Evolutionary conservation across 2,113 vertebrate genomes (phyloP).

Genomic region (Hippocampus abdominalis): DNA sequence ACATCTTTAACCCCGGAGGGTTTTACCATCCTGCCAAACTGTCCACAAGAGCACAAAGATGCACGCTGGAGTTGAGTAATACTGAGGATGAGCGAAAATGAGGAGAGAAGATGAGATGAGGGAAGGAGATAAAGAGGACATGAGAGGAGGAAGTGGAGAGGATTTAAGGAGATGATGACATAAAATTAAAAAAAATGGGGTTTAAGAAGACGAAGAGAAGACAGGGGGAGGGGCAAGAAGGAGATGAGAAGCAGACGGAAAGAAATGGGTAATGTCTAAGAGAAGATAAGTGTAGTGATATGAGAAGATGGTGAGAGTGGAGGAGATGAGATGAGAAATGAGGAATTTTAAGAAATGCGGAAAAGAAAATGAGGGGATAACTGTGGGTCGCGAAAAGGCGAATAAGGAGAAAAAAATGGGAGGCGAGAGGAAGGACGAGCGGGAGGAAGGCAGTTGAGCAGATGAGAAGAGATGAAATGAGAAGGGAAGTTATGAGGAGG

Average conservation of each 20-base stretch:
- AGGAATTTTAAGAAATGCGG: background rate
- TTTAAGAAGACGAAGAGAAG: background rate
- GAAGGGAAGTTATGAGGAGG: background rate
- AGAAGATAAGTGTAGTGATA: background rate
- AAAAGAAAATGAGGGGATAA: background rate
- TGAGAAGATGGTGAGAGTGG: background rate
- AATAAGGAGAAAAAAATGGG: constrained; percentile 3
- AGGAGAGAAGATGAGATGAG: background rate
- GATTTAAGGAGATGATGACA: constrained; percentile 1
- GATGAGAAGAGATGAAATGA: background rate
- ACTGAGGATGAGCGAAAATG: background rate
- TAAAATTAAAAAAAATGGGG: background rate
- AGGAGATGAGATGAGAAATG: background rate
- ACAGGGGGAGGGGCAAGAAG: background rate
- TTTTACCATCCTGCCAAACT: background rate
- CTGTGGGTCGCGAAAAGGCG: background rate
- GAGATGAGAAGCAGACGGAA: background rate
- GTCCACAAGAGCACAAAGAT: constrained; percentile 13
- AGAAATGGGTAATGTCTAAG: background rate
- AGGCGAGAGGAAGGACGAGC: background rate
- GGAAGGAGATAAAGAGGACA: background rate
- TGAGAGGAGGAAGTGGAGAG: background rate
- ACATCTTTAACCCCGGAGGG: background rate
- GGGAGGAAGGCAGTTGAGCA: background rate
- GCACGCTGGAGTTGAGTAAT: background rate